Conservation (phyloP, 53 echinoderm and acorn worm species). For the Holothuria leucospilota region DNA sequence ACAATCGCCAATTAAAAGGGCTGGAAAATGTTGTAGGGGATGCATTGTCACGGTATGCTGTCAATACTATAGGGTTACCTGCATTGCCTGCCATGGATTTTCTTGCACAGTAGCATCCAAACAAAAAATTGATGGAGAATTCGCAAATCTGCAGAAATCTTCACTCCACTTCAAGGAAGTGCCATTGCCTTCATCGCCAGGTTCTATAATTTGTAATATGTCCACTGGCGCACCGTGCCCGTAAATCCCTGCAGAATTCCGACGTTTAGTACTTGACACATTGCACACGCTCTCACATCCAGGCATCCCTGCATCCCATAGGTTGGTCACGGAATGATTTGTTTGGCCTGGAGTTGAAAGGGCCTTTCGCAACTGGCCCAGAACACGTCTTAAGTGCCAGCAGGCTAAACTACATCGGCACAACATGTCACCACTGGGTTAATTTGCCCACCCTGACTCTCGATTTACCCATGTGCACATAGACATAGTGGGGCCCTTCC, state of each 20-base stretch:
- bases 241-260: constrained; percentile 29
- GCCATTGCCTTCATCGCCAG: background rate
- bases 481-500: constrained; percentile 65
- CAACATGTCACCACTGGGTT: constrained; percentile 50
- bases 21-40: constrained; percentile 57
- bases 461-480: constrained; percentile 71
- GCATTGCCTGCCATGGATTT: background rate
- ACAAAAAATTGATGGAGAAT: background rate
- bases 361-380: constrained; percentile 65
- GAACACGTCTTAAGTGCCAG: constrained; percentile 61
- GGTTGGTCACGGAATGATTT: too few species aligned
- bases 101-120: background rate
- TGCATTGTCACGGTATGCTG: background rate
- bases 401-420: constrained; percentile 63
- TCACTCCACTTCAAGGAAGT: constrained; percentile 16
- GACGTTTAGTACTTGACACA: constrained; percentile 54
- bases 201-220: too few species aligned
- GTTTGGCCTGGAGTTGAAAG: constrained; percentile 65
- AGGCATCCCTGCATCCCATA: constrained; percentile 71
- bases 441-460: constrained; percentile 49
- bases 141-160: background rate
- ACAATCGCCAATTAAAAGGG: constrained; percentile 48
- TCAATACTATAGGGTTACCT: background rate
- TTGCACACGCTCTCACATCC: constrained; percentile 72
- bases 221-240: constrained; percentile 50